These are phyloP conservation scores for Sturnira hondurensis DNA, from an alignment of 2,113 vertebrate species.

Conservation along the genomic window DNA sequence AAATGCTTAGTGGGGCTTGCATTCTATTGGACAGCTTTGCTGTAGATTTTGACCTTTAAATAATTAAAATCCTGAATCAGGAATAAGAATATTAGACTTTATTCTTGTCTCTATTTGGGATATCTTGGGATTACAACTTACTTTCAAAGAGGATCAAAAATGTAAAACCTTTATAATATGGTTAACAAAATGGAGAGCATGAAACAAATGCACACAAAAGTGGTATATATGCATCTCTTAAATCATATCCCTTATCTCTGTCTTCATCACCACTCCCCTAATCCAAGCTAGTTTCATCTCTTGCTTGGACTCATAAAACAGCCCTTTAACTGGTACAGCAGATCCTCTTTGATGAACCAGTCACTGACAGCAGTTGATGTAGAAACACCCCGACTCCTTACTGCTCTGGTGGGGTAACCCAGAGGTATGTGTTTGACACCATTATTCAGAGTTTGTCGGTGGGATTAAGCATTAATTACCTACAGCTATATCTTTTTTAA, in stretches of 20 bases:
- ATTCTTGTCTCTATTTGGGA: not conserved
- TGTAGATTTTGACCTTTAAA: not conserved
- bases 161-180: not conserved
- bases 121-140: not conserved
- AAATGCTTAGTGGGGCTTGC: not conserved
- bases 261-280: not conserved
- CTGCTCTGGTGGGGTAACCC: not conserved
- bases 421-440: not conserved
- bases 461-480: not conserved
- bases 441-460: not conserved
- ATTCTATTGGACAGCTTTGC: not conserved
- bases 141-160: not conserved
- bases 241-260: not conserved
- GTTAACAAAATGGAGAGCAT: slow-evolving; percentile 5
- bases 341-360: not conserved
- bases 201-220: not conserved
- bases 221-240: not conserved
- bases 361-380: not conserved
- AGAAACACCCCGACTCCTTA: not conserved
- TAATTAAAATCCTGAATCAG: not conserved
- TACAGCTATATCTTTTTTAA: not conserved
- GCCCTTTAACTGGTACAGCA: not conserved
- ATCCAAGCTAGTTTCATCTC: not conserved
- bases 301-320: not conserved
- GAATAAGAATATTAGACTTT: not conserved